phyloP scores from a whole-genome alignment of 2,888 invertebrate genomes.

The Tetheella fluctuosa region DNA sequence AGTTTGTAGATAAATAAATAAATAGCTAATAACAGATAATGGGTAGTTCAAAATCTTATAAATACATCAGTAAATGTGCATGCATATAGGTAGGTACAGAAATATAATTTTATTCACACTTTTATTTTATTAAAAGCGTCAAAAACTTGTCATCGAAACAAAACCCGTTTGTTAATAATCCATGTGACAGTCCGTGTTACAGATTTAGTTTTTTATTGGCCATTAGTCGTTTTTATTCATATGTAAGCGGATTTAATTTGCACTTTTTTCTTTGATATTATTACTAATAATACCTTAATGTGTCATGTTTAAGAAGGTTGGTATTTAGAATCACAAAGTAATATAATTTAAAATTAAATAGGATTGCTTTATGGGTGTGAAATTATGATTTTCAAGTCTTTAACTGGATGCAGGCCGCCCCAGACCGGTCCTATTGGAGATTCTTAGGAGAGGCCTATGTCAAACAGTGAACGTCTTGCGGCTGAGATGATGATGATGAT shows the following conservation, averaged over 20 bases:
- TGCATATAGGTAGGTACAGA: background rate
- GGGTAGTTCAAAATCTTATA: too few relatives aligned
- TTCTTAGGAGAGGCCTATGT: too few relatives aligned
- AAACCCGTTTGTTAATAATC: background rate
- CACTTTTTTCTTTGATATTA: constrained; percentile 7
- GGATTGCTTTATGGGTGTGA: background rate
- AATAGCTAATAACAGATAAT: too few relatives aligned
- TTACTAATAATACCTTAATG: background rate
- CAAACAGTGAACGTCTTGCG: too few relatives aligned
- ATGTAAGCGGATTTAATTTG: constrained; percentile 7
- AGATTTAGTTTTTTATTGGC: background rate
- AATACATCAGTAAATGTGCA: too few relatives aligned
- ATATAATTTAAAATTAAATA: background rate
- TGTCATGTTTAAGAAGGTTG: background rate
- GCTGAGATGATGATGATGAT: too few relatives aligned
- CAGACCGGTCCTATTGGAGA: too few relatives aligned
- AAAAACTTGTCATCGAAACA: background rate
- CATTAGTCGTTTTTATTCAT: constrained; percentile 1
- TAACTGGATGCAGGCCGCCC: too few relatives aligned
- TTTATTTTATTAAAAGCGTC: background rate
- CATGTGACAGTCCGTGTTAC: background rate
- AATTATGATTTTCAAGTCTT: too few relatives aligned
- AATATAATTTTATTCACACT: background rate
- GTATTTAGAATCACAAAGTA: too few relatives aligned
- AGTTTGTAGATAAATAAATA: too few relatives aligned